phyloP scores from a whole-genome alignment of 1,140 invertebrate genomes.

The Drosophila biarmipes region DNA sequence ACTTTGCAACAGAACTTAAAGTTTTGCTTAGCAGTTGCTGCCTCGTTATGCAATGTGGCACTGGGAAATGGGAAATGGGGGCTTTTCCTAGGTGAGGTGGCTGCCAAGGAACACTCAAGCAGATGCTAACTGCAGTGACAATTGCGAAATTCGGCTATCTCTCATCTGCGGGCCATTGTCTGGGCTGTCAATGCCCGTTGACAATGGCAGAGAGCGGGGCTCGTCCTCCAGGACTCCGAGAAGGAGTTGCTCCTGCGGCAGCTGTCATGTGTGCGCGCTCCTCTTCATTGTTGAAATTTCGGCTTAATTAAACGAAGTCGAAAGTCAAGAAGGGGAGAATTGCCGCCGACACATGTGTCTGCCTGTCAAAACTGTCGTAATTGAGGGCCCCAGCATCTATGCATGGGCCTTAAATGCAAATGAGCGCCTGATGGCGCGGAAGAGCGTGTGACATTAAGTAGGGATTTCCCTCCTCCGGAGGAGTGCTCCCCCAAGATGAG shows the following conservation, averaged over 20 bases:
- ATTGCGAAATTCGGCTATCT: slow-evolving; percentile 47
- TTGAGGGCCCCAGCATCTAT: slow-evolving; percentile 32
- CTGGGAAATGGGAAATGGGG: background rate
- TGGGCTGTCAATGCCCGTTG: slow-evolving; percentile 57
- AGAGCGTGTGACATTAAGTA: slow-evolving; percentile 32
- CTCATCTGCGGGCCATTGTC: slow-evolving; percentile 53
- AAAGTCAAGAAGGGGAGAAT: slow-evolving; percentile 57
- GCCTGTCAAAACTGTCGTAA: slow-evolving; percentile 41
- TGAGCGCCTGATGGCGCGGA: slow-evolving; percentile 53
- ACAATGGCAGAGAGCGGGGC: slow-evolving; percentile 55
- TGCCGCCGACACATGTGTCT: slow-evolving; percentile 23
- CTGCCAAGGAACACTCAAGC: slow-evolving; percentile 33
- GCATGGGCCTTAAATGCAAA: slow-evolving; percentile 56
- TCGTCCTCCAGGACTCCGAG: background rate
- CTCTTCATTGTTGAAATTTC: slow-evolving; percentile 68
- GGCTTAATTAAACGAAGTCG: slow-evolving; percentile 72
- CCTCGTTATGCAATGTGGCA: slow-evolving; percentile 35
- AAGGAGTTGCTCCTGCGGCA: slow-evolving; percentile 15
- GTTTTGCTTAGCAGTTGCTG: slow-evolving; percentile 2
- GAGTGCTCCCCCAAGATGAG: slow-evolving; percentile 17
- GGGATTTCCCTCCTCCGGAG: slow-evolving; percentile 19
- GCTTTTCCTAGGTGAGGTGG: slow-evolving; percentile 19
- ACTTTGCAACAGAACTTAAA: slow-evolving; percentile 40
- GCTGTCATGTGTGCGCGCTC: slow-evolving; percentile 46
- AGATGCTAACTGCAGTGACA: slow-evolving; percentile 69